Base-by-base conservation (phyloP, 1,140 invertebrate genomes). In the Eriosoma lanigerum region DNA sequence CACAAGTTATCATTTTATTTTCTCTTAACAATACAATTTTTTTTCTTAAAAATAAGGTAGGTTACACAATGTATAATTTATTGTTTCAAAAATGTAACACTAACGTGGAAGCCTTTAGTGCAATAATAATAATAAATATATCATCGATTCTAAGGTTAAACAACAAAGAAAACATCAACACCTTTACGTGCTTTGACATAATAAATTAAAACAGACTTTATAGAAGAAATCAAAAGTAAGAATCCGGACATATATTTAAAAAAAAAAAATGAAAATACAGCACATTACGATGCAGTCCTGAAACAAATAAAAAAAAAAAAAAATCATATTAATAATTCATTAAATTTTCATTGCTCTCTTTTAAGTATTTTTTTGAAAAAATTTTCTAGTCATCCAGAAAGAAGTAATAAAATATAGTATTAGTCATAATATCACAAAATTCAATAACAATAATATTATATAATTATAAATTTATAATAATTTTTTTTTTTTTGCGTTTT, bases 261-360 rank as follows among this genome's bases (percentile, higher is more conserved):
- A 29, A 24, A 56, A 56, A 60, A 26, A 26, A 46, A 24, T 60
- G 54, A 62, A 46, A 58, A 62, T 60, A 46, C 75, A 48, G 75
- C 75, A 78, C 21, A 29, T 78, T 78, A 78, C 56, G 54, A 78
- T 44, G 75, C 75, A 78, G 75, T 78, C 75, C 75, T 78, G 75
- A 62, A 78, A 75, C 17, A 48, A 24, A 70, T 9, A 46, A 44
- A 44, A 44, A 10, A 46, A 76, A 60, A 60, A 44, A 73, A 29
- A 75, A 13, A 32, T n/a, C 1, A 21, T 54, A n/a, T 75, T 56
- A 56, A 75, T 29, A 50, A 50, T 70, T 26, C 46, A 29, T 50
- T 50, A 50, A 50, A 48, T 48, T 50, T 1, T 17, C n/a, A 66
- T 66, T 44, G 62, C 3, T 44, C 21, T 32, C 26, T 32, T 29